Percentiles rank a stretch among this genome's conserved stretches.
phyloP scores from a whole-genome alignment of 92 coral and sea anemone species.

The Paramuricea clavata region DNA sequence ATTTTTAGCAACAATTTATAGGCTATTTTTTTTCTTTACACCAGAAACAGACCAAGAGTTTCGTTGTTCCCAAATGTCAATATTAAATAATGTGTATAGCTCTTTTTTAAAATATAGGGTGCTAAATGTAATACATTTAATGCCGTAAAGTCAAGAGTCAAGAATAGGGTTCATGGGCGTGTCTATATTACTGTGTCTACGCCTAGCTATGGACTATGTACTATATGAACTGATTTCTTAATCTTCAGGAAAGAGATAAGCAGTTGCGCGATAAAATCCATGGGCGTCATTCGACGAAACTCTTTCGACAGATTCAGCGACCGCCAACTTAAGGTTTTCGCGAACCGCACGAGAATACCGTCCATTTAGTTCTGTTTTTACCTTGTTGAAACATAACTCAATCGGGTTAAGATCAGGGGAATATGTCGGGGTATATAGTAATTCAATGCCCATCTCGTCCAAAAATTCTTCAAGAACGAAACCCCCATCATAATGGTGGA shows the following conservation, averaged over 20 bases:
- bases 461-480: background rate
- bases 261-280: conserved; percentile 3
- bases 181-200: too few species aligned
- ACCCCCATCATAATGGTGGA: conserved; percentile 6
- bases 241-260: background rate
- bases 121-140: too few species aligned
- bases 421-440: background rate
- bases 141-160: too few species aligned
- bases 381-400: background rate
- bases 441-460: conserved; percentile 18
- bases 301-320: too few species aligned
- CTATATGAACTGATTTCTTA: background rate
- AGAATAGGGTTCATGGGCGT: too few species aligned
- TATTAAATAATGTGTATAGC: too few species aligned
- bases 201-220: background rate
- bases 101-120: too few species aligned
- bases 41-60: too few species aligned
- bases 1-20: too few species aligned
- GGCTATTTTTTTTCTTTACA: too few species aligned
- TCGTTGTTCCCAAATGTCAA: too few species aligned
- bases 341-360: background rate
- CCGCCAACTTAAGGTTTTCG: background rate
- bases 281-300: background rate
- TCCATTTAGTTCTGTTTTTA: background rate
- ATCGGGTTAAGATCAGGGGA: conserved; percentile 2